Evolutionary conservation across 2,888 invertebrate species (phyloP).

Genomic region (Tiliacea aurago): DNA sequence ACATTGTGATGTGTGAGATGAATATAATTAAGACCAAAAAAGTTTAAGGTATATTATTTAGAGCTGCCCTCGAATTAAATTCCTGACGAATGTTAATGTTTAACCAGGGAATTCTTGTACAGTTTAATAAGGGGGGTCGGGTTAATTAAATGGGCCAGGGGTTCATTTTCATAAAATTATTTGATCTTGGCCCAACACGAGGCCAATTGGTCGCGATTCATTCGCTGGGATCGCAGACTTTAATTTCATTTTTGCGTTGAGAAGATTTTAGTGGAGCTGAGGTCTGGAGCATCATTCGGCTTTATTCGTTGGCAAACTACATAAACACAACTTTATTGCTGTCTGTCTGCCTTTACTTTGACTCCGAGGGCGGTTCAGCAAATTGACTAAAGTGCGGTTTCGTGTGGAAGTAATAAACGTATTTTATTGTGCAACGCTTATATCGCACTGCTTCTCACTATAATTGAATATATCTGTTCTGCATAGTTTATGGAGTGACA

Average conservation of each 20-base stretch:
- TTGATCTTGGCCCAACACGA: slow-evolving; percentile 84
- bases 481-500: slow-evolving; percentile 43
- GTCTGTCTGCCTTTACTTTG: slow-evolving; percentile 80
- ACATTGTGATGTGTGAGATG: slow-evolving; percentile 78
- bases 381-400: slow-evolving; percentile 80
- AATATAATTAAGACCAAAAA: slow-evolving; percentile 80
- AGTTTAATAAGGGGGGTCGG: slow-evolving; percentile 86
- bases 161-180: slow-evolving; percentile 90
- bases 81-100: slow-evolving; percentile 88
- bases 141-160: slow-evolving; percentile 89
- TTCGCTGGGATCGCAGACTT: slow-evolving; percentile 79
- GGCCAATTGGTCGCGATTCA: slow-evolving; percentile 82
- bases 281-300: slow-evolving; percentile 66
- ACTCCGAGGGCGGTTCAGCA: slow-evolving; percentile 74
- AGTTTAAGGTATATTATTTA: slow-evolving; percentile 83
- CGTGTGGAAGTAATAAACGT: slow-evolving; percentile 75
- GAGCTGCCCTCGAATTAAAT: slow-evolving; percentile 85
- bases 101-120: slow-evolving; percentile 89
- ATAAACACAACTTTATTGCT: slow-evolving; percentile 83
- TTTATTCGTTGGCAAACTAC: slow-evolving; percentile 78
- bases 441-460: slow-evolving; percentile 52
- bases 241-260: slow-evolving; percentile 82
- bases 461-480: slow-evolving; percentile 64
- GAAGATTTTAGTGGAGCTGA: slow-evolving; percentile 66
- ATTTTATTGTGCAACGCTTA: slow-evolving; percentile 69